Conservation (phyloP, 2,888 invertebrate species). For the Drosophila dives region DNA sequence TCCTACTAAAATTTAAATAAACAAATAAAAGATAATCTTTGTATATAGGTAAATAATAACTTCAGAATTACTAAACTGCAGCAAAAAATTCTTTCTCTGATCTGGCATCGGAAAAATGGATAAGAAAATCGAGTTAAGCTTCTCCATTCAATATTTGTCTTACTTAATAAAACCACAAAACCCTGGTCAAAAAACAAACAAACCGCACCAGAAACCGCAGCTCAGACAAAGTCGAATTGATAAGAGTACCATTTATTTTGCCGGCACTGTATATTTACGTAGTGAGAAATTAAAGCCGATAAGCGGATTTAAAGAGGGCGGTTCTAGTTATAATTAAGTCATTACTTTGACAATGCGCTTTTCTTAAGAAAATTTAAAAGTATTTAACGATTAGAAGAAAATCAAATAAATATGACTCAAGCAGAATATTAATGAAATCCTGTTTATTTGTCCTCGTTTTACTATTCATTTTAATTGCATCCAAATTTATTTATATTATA, state of each 20-base stretch:
- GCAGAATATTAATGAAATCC: background rate
- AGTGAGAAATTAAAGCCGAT: conserved; percentile 10
- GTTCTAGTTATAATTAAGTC: background rate
- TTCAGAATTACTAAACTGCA: no score
- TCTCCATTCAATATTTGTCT: background rate
- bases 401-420: background rate
- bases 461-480: background rate
- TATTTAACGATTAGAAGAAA: background rate
- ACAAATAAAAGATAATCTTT: no score
- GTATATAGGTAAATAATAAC: background rate
- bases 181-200: background rate
- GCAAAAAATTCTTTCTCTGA: fast-evolving
- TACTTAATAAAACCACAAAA: background rate
- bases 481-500: background rate
- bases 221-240: background rate
- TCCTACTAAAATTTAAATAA: background rate
- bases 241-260: background rate
- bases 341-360: background rate
- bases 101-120: background rate
- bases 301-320: conserved; percentile 17
- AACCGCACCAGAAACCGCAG: background rate
- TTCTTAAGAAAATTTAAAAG: background rate
- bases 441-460: background rate
- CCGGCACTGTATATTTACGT: background rate
- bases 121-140: background rate